A percentile compares a stretch with the other conserved stretches of the same genome.
Conservation (phyloP, 2,113 vertebrate genomes). For the Embiotoca jacksoni region DNA sequence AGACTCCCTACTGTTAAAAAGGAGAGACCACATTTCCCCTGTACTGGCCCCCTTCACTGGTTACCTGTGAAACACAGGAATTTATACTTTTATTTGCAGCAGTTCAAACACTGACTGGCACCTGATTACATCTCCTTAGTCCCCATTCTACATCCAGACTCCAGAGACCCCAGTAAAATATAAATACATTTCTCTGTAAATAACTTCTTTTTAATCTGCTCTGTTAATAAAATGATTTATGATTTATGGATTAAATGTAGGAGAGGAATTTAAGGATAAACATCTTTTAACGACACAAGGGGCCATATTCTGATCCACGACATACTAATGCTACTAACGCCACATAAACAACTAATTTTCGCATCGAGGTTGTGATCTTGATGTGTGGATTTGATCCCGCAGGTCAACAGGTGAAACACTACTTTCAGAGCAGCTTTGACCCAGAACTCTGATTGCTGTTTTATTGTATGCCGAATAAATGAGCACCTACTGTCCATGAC, state of each 20-base stretch:
- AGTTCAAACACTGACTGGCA: too few relatives aligned
- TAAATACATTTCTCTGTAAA: background rate
- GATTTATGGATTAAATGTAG: too few relatives aligned
- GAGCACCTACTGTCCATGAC: background rate
- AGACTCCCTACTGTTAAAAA: background rate
- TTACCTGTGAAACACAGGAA: background rate
- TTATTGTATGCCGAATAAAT: constrained; percentile 1
- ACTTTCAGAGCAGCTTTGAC: background rate
- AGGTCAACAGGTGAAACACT: constrained; percentile 2
- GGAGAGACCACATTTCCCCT: background rate
- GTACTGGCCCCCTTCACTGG: background rate
- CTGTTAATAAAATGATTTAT: too few relatives aligned
- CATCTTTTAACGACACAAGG: too few relatives aligned
- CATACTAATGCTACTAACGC: background rate
- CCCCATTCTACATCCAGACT: background rate
- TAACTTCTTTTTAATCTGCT: too few relatives aligned
- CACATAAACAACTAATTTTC: background rate
- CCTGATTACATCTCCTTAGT: too few relatives aligned
- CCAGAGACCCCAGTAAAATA: background rate
- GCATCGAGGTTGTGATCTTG: background rate
- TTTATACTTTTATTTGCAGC: background rate
- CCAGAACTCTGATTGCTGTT: constrained; percentile 10
- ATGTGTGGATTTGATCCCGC: too few relatives aligned
- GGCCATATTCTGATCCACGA: background rate
- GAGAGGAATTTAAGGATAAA: too few relatives aligned